phyloP scores from a whole-genome alignment of 1,140 invertebrate genomes.

The Campoletis sonorensis region DNA sequence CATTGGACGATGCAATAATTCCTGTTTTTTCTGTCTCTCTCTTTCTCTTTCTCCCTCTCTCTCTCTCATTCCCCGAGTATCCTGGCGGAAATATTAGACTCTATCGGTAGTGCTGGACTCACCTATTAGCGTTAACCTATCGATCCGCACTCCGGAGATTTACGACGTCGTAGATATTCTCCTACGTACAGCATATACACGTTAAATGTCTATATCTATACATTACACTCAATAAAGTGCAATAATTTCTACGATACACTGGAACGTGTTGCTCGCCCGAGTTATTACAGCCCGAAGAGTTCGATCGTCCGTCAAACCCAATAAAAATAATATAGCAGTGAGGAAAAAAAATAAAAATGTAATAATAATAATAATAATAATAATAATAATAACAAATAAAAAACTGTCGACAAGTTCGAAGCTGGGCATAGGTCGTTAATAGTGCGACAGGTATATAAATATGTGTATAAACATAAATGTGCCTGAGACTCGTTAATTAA shows the following conservation, averaged over 20 bases:
- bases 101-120: conserved; percentile 29
- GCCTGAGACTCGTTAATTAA: conserved; percentile 48
- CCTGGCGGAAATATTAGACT: conserved; percentile 47
- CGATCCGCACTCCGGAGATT: conserved; percentile 57
- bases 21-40: conserved; percentile 28
- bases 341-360: too few relatives aligned
- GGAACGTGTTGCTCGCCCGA: too few relatives aligned
- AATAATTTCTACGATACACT: conserved; percentile 3
- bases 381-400: conserved; percentile 30
- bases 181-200: not conserved
- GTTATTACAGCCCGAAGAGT: too few relatives aligned
- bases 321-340: too few relatives aligned
- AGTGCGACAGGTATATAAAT: conserved; percentile 32
- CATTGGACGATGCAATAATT: conserved; percentile 32
- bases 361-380: not conserved
- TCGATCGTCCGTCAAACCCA: too few relatives aligned
- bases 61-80: conserved; percentile 10
- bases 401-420: not conserved
- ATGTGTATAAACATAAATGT: not conserved
- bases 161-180: conserved; percentile 60
- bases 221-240: conserved; percentile 18
- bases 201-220: not conserved
- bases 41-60: conserved; percentile 13
- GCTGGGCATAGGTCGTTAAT: conserved; percentile 46
- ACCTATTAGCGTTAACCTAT: conserved; percentile 57